These are phyloP conservation scores for Limanda limanda DNA, from an alignment of 2,113 vertebrate species.

Conservation along the genomic window DNA sequence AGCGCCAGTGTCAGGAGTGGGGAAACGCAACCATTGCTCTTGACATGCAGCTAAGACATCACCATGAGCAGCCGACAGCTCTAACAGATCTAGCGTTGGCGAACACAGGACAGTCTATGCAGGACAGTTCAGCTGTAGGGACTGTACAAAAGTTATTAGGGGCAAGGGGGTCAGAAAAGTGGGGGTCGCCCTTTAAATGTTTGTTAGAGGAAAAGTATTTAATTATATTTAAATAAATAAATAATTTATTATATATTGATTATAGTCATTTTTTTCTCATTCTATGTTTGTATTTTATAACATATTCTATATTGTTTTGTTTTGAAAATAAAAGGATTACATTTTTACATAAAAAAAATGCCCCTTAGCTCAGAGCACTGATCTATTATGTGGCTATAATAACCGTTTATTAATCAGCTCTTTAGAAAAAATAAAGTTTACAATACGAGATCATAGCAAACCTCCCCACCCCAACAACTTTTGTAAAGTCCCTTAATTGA, in stretches of 20 bases:
- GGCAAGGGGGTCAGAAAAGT: neutral
- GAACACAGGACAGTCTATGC: slow-evolving; percentile 48
- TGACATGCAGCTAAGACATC: slow-evolving; percentile 79
- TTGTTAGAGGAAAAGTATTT: too few species aligned
- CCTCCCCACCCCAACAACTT: slow-evolving; percentile 13
- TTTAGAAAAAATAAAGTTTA: slow-evolving; percentile 6
- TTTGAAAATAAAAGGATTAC: neutral
- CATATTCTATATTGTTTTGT: neutral
- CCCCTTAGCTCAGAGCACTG: neutral
- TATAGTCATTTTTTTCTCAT: neutral
- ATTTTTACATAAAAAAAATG: neutral
- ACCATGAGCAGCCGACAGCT: slow-evolving; percentile 53
- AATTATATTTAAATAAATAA: too few species aligned
- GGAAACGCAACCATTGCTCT: slow-evolving; percentile 61
- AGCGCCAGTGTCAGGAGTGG: slow-evolving; percentile 63
- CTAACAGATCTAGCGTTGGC: slow-evolving; percentile 52
- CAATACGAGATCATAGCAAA: neutral
- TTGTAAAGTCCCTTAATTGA: slow-evolving; percentile 44
- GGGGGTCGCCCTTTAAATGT: neutral
- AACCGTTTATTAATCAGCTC: neutral
- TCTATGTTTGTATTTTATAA: neutral
- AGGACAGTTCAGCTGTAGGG: slow-evolving; percentile 34
- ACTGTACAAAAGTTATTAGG: slow-evolving; percentile 38
- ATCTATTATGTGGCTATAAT: neutral
- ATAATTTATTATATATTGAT: neutral